These are phyloP conservation scores for Caenorhabditis zanzibari DNA, from an alignment of 2,888 invertebrate genomes.

Conservation along the genomic window DNA sequence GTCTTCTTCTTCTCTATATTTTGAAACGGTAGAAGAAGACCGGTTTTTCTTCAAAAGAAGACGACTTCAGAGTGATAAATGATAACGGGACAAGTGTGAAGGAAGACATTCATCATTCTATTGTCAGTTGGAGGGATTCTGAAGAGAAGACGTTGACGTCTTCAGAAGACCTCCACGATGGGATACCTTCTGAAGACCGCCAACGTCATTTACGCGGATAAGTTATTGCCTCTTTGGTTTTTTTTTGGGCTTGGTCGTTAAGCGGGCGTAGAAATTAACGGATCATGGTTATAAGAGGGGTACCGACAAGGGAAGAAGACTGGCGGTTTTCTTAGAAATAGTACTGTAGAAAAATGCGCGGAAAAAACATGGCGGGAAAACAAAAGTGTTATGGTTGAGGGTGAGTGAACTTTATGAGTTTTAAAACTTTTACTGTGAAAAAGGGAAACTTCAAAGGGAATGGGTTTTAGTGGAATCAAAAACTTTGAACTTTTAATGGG, in stretches of 20 bases:
- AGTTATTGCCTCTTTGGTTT: slow-evolving; percentile 56
- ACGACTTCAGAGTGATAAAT: slow-evolving; percentile 42
- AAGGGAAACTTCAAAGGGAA: neutral
- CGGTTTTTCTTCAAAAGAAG: slow-evolving; percentile 29
- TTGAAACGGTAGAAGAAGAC: slow-evolving; percentile 7
- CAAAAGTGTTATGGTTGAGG: neutral
- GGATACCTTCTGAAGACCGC: too few species aligned
- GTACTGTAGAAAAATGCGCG: slow-evolving; percentile 3
- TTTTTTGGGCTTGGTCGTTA: slow-evolving; percentile 56
- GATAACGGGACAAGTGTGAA: slow-evolving; percentile 59
- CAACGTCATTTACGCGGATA: slow-evolving; percentile 62
- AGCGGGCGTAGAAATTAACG: slow-evolving; percentile 1
- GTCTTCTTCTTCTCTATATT: too few species aligned
- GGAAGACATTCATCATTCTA: slow-evolving; percentile 47
- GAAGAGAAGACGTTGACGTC: neutral
- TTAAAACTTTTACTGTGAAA: too few species aligned
- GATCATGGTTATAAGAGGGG: slow-evolving; percentile 24
- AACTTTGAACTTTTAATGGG: too few species aligned
- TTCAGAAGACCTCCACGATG: neutral
- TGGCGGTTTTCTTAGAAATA: neutral
- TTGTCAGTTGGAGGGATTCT: slow-evolving; percentile 1
- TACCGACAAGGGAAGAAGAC: slow-evolving; percentile 12
- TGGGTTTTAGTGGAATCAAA: too few species aligned
- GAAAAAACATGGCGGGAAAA: slow-evolving; percentile 25
- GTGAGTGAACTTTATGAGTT: slow-evolving; percentile 2